A percentile compares a stretch with the other conserved stretches of the same genome.
Conservation (phyloP, 2,888 invertebrate genomes). For the Laspeyria flexula region DNA sequence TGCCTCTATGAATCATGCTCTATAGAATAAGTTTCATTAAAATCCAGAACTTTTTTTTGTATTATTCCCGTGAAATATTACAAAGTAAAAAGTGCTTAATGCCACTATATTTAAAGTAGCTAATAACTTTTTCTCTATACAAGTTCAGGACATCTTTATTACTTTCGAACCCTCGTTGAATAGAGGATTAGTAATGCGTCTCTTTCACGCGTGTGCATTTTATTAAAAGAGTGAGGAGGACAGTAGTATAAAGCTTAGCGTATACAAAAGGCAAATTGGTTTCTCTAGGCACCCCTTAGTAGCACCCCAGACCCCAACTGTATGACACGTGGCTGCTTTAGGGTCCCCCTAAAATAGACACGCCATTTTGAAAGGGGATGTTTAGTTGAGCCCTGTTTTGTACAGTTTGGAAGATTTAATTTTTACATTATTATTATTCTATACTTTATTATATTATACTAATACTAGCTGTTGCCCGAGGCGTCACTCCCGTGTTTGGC, state of each 20-base stretch:
- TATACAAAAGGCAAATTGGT: conserved; percentile 75
- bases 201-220: conserved; percentile 44
- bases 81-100: conserved; percentile 31
- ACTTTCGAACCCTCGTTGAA: conserved; percentile 50
- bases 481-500: too few relatives aligned
- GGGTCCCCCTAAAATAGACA: too few relatives aligned
- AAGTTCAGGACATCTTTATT: conserved; percentile 54
- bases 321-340: conserved; percentile 73
- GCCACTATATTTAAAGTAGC: conserved; percentile 40
- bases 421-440: conserved; percentile 24
- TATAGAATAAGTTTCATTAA: conserved; percentile 24
- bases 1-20: conserved; percentile 20
- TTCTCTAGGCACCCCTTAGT: conserved; percentile 67
- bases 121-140: conserved; percentile 40
- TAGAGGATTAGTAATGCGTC: conserved; percentile 48
- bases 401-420: conserved; percentile 35
- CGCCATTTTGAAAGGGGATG: conserved; percentile 58
- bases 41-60: conserved; percentile 23
- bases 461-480: too few relatives aligned
- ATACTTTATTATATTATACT: too few relatives aligned
- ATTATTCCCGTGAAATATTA: conserved; percentile 21
- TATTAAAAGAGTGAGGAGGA: conserved; percentile 49
- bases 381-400: conserved; percentile 39
- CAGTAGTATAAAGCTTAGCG: conserved; percentile 54
- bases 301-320: conserved; percentile 66